These are phyloP conservation scores for Diplolepis rosae DNA, from an alignment of 2,888 invertebrate genomes.

Conservation along the genomic window DNA sequence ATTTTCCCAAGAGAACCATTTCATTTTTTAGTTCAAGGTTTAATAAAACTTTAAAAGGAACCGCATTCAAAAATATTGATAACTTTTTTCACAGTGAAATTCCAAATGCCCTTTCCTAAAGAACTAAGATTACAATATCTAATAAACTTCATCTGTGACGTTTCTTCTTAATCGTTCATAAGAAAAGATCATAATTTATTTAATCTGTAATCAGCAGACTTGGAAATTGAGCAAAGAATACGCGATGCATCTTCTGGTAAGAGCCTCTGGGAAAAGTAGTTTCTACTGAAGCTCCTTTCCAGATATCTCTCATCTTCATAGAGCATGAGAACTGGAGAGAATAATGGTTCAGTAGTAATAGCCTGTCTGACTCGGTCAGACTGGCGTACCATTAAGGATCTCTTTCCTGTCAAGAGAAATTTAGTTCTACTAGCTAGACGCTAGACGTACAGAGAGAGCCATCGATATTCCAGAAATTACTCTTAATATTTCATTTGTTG, in stretches of 20 bases:
- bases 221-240: conserved; percentile 11
- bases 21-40: too few relatives aligned
- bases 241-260: background rate
- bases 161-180: background rate
- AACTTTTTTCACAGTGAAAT: too few relatives aligned
- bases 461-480: conserved; percentile 9
- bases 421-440: background rate
- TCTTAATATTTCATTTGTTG: too few relatives aligned
- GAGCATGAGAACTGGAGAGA: conserved; percentile 28
- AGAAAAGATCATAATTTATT: conserved; percentile 24
- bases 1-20: too few relatives aligned
- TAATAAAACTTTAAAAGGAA: too few relatives aligned
- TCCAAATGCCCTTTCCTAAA: too few relatives aligned
- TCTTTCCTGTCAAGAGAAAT: conserved; percentile 18
- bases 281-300: conserved; percentile 15
- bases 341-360: conserved; percentile 29
- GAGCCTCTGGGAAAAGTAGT: conserved; percentile 21
- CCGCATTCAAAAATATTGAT: too few relatives aligned
- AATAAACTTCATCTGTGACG: background rate
- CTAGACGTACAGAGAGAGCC: too few relatives aligned
- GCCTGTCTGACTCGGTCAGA: conserved; percentile 28
- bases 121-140: too few relatives aligned
- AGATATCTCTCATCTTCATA: conserved; percentile 28
- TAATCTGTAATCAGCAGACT: conserved; percentile 11
- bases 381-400: conserved; percentile 17